Evolutionary conservation across 2,888 invertebrate genomes (phyloP), one percentile per base, ranked within the genome.

Genomic region (Ommatoiulus sabulosus): DNA sequence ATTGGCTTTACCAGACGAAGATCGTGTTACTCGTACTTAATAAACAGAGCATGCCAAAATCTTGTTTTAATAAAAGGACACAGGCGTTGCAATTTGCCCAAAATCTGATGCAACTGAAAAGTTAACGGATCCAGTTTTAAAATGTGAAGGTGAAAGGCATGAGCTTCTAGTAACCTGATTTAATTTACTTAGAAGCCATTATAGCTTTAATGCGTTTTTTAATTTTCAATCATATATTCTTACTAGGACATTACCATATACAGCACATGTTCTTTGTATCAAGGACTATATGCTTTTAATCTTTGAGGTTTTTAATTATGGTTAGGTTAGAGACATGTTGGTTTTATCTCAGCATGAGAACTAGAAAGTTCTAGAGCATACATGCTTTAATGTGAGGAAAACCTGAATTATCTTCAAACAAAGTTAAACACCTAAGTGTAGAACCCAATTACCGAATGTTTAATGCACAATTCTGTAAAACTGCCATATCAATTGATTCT

Each of bases 41-140:
- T 80, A 80, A 80, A 80, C 20, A 24, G 35, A 80, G 80, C 80
- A 35, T 80, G 80, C 80, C 8, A 80, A 52, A 80, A 80, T 80
- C 4, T 5, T 80, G 80, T 12, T 2, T 20, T 35, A 80, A 80
- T 80, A 80, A 80, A 80, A 5, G 12, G 80, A 12, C 80, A 52
- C 12, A 80, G 80, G 80, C 80, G 80, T 80, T 80, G 35, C 7
- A 4, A 20, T 24, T 80, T 35, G 2, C 12, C 7, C 5, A 35
- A 15, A 35, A 80, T 80, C 12, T 80, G 35, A 80, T 80, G 80
- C 80, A 80, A 80, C 35, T 80, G 24, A 20, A 20, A 80, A 80
- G 52, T 24, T 80, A 80, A 12, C 80, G 72, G 24, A 72, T 72
- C 72, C 24, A 7, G n/a, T 24, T 72, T 72, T 7, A n/a, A 72